Evolutionary conservation across 2,113 vertebrate species (phyloP), one percentile per base, ranked within the genome.

Genomic region (Myocastor coypus): DNA sequence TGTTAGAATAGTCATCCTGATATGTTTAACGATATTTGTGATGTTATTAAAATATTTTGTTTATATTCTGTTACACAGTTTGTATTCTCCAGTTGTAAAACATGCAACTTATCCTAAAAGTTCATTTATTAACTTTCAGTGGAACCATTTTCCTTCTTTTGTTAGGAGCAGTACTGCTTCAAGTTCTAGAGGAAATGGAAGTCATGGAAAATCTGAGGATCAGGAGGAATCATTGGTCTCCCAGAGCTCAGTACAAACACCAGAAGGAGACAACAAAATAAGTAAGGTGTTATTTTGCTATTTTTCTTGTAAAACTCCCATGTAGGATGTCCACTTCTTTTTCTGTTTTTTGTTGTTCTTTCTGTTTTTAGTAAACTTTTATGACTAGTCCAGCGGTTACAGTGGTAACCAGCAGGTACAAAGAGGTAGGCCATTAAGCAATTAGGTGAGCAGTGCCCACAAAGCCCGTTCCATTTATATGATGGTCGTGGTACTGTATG

Each of bases 131-230:
- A 87, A 94, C 50, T 52, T 61, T 50, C 63, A 82, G 85, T 69
- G 96, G 83, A 87, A 26, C 87, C 0, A 17, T 69, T 90, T 89
- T 10, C 69, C n/a, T 66, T 97, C 24, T 94, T 96, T 55, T 3
- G 0, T 59, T 97, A 99, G 99, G 99, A 99, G 99, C 98, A 99
- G 99, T 96, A 99, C 98, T 95, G 98, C 99, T 37, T 99, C 99
- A 94, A 99, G 98, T 97, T 99, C 99, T 75, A 99, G 99, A 98
- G 98, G 99, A 92, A 98, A 98, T 82, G 98, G 98, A 94, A 98
- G 98, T 97, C 98, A 98, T 37, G 97, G 98, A 96, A 99, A 99
- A 97, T 88, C 98, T 28, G 98, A 98, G n/a, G 98, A 97, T 86
- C 97, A 97, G 14, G 98, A 97, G 8, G 98, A 98, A 30, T 75